Conservation (phyloP, 2,113 vertebrate species). For the Cyphomyrus discorhynchus region DNA sequence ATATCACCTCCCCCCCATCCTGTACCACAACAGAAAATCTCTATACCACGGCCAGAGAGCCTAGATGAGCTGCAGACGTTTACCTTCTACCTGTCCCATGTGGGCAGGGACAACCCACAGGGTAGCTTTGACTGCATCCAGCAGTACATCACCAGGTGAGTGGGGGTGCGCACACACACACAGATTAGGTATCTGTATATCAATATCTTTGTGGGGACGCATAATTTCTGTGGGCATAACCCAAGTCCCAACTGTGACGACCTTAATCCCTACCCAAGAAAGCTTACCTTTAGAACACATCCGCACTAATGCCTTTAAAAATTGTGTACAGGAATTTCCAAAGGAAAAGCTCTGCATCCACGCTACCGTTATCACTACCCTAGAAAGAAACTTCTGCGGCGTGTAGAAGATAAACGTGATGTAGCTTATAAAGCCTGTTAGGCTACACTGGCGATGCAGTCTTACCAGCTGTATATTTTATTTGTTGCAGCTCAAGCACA, state of each 20-base stretch:
- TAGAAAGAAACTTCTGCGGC: not conserved
- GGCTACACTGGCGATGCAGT: no score
- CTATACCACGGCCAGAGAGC: slow-evolving; percentile 73
- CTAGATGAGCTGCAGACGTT: slow-evolving; percentile 71
- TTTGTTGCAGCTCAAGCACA: no score
- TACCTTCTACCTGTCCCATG: slow-evolving; percentile 87
- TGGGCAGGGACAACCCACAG: slow-evolving; percentile 92
- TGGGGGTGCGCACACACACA: not conserved
- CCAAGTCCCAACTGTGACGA: not conserved
- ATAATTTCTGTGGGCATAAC: not conserved
- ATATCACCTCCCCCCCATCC: not conserved
- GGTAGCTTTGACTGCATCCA: slow-evolving; percentile 96
- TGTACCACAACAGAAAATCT: slow-evolving; percentile 74
- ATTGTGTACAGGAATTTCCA: not conserved
- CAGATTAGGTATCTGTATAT: not conserved
- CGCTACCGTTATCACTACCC: not conserved
- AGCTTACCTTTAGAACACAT: not conserved
- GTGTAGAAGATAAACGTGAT: not conserved
- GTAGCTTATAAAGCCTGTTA: not conserved
- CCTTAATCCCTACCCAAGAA: not conserved
- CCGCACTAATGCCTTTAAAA: not conserved
- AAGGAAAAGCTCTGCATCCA: not conserved
- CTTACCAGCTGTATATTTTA: no score
- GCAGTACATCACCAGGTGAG: slow-evolving; percentile 91
- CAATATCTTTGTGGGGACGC: not conserved